Base-by-base conservation (phyloP, 2,888 invertebrate species). In the Bedellia somnulentella region DNA sequence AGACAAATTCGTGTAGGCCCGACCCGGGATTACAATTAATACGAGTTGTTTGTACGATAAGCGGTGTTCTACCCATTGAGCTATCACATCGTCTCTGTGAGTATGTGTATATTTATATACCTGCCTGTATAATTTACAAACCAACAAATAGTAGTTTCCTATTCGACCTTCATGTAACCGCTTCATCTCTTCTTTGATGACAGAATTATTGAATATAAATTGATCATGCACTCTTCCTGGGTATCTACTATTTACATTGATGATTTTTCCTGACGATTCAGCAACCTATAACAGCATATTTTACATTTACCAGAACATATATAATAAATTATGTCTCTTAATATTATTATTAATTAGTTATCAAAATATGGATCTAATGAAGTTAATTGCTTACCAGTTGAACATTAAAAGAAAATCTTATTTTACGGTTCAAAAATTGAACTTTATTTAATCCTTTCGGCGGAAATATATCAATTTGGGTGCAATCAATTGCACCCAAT, bases 151-250 rank as follows among this genome's bases (percentile, higher is more conserved):
- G 12, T 23, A 23, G 2, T 23, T 12, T n/a, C 23, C 23, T 8
- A 23, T 23, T n/a, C 23, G 10, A 4, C 12, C 4, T 3, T 23
- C 23, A 23, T 23, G 12, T 5, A 23, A 12, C 23, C 23, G 10
- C 6, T 12, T 4, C 23, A 3, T 23, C 23, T 23, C 23, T n/a
- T n/a, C n/a, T n/a, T n/a, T n/a, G n/a, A n/a, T n/a, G n/a, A n/a
- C n/a, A n/a, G n/a, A n/a, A n/a, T 25, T 11, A 13, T 2, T 25
- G 9, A 15, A 25, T 14, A 25, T 25, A 8, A 14, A 25, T 14
- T 25, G 25, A 13, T 25, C 25, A 25, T 25, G 25, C 6, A 25
- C 25, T 14, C 25, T 2, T n/a, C 25, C 25, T 1, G 25, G 15
- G 13, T 14, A 25, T 15, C 13, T 5, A 4, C 15, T 15, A 5